These are phyloP conservation scores for Pelodiscus sinensis DNA, from an alignment of 2,113 vertebrate species.

Conservation along the genomic window DNA sequence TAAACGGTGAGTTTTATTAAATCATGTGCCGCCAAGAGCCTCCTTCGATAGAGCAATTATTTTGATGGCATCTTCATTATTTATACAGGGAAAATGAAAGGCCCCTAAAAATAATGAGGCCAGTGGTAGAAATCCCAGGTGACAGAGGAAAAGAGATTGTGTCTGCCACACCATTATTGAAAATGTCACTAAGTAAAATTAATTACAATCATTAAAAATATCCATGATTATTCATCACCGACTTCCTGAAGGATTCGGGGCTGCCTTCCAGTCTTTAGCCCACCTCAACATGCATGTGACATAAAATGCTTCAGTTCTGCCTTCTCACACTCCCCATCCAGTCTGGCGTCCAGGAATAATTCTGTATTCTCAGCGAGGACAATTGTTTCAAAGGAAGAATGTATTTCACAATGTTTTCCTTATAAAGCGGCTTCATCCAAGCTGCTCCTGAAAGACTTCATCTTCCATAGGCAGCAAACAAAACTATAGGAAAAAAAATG, in stretches of 20 bases:
- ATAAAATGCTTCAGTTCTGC: background rate
- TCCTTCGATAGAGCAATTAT: background rate
- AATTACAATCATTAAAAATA: slow-evolving; percentile 45
- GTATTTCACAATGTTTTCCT: background rate
- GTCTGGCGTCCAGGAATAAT: background rate
- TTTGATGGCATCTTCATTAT: background rate
- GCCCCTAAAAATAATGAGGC: slow-evolving; percentile 30
- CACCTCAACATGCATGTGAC: background rate
- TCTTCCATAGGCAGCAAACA: fast-evolving
- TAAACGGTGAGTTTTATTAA: background rate
- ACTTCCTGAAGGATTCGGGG: background rate
- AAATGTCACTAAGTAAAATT: slow-evolving; percentile 51
- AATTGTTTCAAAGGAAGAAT: background rate
- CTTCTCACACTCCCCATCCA: background rate
- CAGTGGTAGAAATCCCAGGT: slow-evolving; percentile 33
- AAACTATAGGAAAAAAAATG: background rate
- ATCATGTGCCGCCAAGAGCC: background rate
- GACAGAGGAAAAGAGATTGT: background rate
- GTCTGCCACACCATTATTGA: background rate
- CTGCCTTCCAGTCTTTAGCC: background rate
- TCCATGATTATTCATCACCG: slow-evolving; percentile 7
- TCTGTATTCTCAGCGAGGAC: background rate
- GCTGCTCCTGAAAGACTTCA: background rate
- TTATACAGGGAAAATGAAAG: background rate
- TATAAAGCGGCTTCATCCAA: slow-evolving; percentile 15